These are phyloP conservation scores for Pocillopora verrucosa DNA, from an alignment of 64 coral and sea anemone genomes.

Conservation along the genomic window DNA sequence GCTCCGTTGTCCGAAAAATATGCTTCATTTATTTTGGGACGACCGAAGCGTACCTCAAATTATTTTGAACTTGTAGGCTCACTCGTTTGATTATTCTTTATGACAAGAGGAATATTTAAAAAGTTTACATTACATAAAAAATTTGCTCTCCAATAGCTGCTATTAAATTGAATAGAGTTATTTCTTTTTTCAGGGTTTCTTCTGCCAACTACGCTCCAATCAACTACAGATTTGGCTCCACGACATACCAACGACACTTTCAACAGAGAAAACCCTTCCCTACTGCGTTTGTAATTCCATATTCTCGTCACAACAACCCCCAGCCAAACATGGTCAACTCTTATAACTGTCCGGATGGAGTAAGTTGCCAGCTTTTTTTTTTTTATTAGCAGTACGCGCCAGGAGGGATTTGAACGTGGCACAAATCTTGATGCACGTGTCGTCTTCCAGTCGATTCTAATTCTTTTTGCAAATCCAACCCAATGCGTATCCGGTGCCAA, in stretches of 20 bases:
- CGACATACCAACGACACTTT: conserved; percentile 81
- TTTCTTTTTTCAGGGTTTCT: conserved; percentile 35
- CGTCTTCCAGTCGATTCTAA: no score
- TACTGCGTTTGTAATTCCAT: conserved; percentile 81
- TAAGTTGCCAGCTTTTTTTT: neutral
- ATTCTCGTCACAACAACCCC: conserved; percentile 90
- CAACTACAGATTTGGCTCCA: conserved; percentile 74
- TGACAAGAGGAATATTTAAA: no score
- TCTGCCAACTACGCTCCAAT: conserved; percentile 78
- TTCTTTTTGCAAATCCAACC: no score
- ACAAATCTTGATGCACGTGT: neutral
- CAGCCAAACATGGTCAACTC: conserved; percentile 77
- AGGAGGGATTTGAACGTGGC: neutral
- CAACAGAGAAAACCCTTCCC: conserved; percentile 64
- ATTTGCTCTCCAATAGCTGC: neutral
- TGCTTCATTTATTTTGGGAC: no score
- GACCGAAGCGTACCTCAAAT: no score
- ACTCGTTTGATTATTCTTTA: no score
- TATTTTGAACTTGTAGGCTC: no score
- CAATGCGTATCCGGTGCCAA: no score
- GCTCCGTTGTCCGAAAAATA: no score
- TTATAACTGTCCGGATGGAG: conserved; percentile 78
- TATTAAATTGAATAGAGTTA: no score
- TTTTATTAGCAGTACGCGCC: neutral
- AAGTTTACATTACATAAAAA: no score